Base-by-base conservation (phyloP, 2,888 invertebrate genomes). In the Lithodes maja region DNA sequence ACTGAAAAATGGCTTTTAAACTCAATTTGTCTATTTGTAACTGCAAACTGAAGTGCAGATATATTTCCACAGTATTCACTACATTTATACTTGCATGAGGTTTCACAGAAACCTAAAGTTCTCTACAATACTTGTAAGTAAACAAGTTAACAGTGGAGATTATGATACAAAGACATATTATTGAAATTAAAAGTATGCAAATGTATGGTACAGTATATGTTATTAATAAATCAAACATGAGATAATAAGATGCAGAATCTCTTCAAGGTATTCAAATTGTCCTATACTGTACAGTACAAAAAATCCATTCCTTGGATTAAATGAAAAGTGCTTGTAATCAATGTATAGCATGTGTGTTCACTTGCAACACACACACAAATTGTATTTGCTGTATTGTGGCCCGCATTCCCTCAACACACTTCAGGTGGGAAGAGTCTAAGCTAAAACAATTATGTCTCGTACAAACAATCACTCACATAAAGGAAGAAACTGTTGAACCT, bases 21-120 rank as follows among this genome's bases (percentile, higher is more conserved):
- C n/a, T 74, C 5, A 17, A 33, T 17, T 17, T 17, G 3, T 15
- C 74, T 33, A 74, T n/a, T n/a, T 15, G 3, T 74, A 74, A 74
- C 33, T 15, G 74, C 74, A 74, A 74, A 74, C 5, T 17, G n/a
- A 33, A 74, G 33, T 74, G 33, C 33, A 33, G n/a, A 74, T 5
- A 74, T 74, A 12, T 68, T 15, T 68, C 15, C 15, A 68, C 33
- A 5, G 33, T 17, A 74, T 15, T 74, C 33, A 17, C 12, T 74
- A 33, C 74, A 74, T 74, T 15, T 33, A 74, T 74, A 17, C n/a
- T 74, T 17, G 33, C n/a, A 33, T 74, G 5, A 17, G 74, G 74
- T 74, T 74, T 74, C 74, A 74, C 74, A 74, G 74, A 74, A 74
- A 74, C 74, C 74, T 74, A 17, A 74, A 74, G 33, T 12, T 74